Base-by-base conservation (phyloP, 2,797 vertebrate genomes). In the Scolopax rusticola region DNA sequence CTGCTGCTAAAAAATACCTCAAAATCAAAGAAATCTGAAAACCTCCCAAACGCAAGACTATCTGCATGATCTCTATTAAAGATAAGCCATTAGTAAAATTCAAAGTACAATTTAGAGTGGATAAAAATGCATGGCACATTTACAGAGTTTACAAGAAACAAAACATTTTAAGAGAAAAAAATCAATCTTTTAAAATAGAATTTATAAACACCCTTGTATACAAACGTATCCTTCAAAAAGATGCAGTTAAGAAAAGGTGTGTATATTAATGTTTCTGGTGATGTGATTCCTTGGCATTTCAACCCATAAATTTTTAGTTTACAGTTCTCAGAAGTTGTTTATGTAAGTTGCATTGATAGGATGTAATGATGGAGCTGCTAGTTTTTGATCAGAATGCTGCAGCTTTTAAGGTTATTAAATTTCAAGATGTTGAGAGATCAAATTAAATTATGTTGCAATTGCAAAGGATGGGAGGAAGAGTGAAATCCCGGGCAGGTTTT, bases 11-110 rank as follows among this genome's bases (percentile, higher is more conserved):
- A 90, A 88, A 93, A 68, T 30, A 45, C 25, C 18, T 56, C 15
- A 74, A 61, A 80, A 70, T 51, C 27, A 74, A 59, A 28, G 67
- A 84, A 86, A 60, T 41, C 21, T 17, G 50, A 57, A 63, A 89
- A 81, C 11, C 24, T 83, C 11, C 28, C 23, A 64, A 81, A 61
- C 20, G 11, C 38, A 57, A 87, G 14, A 36, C 48, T 53, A 59
- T 81, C 36, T 86, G 60, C 23, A 28, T 64, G 48, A 91, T 92
- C 48, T 73, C 96, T 93, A 41, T 77, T 95, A 48, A 96, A 85
- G 73, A 89, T 90, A 63, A 89, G 40, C 18, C 95, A 71, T 88
- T 93, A 89, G 50, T 93, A 85, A 93, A 97, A 96, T 95, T 97
- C 30, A 43, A 38, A 94, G 41, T 95, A 73, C 59, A 95, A 76